Base-by-base conservation (phyloP, 2,797 vertebrate species). In the Manis crassicaudata region DNA sequence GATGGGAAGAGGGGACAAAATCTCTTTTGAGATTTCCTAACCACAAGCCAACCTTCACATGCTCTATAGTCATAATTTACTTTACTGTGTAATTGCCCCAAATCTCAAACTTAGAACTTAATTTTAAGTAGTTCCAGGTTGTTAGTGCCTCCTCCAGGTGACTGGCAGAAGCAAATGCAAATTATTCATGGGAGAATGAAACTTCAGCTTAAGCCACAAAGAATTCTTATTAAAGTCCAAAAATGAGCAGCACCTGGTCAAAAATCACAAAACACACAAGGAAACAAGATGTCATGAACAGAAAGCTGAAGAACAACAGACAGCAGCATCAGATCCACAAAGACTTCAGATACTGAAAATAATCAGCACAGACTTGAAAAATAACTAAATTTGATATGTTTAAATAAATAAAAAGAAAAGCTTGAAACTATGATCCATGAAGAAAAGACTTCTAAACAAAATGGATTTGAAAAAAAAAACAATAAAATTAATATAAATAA, bases 171-270 rank as follows among this genome's bases (percentile, higher is more conserved):
- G 67, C 37, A 60, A 94, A 94, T 92, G 63, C 56, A 86, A 95
- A 81, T 88, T 73, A 67, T 91, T 88, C 96, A 62, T 86, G 79
- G 75, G 83, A 81, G 52, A 92, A 35, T 23, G 27, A 84, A 86
- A 75, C 50, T 72, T 76, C 70, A 54, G 25, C 65, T 88, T 63
- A 20, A 52, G 18, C 27, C 60, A 91, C 52, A 82, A 94, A 95
- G 80, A 92, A 88, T 62, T 35, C 17, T 29, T 6, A 8, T 68
- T 46, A 77, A 94, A 90, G n/a, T 72, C 40, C 35, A 88, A 88
- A 76, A 95, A 68, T 25, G 35, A 63, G 25, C n/a, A 95, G 16
- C 21, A 83, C 54, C 43, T 90, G 54, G 68, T 90, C 18, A 60
- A 65, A 94, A 77, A 40, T 81, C 85, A 85, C n/a, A 81, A 58